A percentile compares a stretch with the other conserved stretches of the same genome.
Evolutionary conservation across 2,113 vertebrate species (phyloP).

Genomic region (Chauna torquata): DNA sequence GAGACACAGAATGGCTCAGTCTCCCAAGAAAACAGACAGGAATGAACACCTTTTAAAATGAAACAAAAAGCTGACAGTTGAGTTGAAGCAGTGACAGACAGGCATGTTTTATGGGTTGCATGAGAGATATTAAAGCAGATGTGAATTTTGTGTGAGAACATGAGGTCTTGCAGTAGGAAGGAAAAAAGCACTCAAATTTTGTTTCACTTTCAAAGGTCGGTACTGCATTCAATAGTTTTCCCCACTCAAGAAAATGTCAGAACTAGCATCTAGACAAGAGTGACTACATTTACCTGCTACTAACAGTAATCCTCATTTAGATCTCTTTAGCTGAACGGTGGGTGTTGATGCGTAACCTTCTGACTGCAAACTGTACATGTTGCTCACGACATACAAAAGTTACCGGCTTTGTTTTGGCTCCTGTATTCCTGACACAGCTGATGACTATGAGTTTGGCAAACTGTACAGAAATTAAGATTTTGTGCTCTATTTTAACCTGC

Average conservation of each 20-base stretch:
- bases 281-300: not conserved
- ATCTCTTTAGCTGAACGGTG: not conserved
- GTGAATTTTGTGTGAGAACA: not conserved
- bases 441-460: not conserved
- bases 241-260: not conserved
- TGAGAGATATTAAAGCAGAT: not conserved
- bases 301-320: not conserved
- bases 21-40: not conserved
- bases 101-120: not conserved
- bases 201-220: not conserved
- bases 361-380: not conserved
- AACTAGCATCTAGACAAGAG: not conserved
- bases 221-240: rapidly evolving
- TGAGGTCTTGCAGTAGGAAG: not conserved
- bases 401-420: not conserved
- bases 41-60: not conserved
- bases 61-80: not conserved
- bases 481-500: not conserved
- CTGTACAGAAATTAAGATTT: not conserved
- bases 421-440: not conserved
- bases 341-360: not conserved
- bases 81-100: not conserved
- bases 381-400: not conserved
- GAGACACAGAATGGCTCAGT: not conserved
- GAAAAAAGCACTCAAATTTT: not conserved